Conservation (phyloP, 2,113 vertebrate genomes). For the Phainopepla nitens region DNA sequence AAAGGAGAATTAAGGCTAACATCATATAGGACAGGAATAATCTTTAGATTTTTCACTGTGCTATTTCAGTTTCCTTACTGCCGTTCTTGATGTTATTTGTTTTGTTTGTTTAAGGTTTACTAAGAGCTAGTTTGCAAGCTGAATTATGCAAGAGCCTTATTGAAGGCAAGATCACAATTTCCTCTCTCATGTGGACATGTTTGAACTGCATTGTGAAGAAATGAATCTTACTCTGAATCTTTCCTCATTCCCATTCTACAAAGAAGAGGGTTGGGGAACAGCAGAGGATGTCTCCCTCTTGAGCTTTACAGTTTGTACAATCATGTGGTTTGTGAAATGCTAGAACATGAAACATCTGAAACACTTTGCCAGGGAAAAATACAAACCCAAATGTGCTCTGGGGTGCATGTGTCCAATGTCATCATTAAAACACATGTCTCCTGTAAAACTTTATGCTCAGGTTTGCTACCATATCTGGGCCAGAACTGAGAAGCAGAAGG, state of each 20-base stretch:
- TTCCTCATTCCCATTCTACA: not conserved
- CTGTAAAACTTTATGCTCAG: not conserved
- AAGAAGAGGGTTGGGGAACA: not conserved
- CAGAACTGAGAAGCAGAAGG: not conserved
- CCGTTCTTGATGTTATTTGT: not conserved
- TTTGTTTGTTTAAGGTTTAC: not conserved
- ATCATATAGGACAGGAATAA: not conserved
- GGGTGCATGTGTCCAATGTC: not conserved
- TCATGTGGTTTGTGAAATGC: not conserved
- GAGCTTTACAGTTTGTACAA: not conserved
- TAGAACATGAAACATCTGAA: not conserved
- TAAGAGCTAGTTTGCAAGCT: not conserved
- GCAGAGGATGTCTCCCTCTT: not conserved
- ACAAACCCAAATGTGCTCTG: not conserved
- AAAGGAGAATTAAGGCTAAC: not conserved
- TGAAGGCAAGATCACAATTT: not conserved
- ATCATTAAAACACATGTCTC: rapidly evolving
- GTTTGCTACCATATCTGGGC: not conserved
- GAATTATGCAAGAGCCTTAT: not conserved
- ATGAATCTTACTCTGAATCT: not conserved
- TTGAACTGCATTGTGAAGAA: not conserved
- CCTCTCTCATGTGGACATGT: not conserved
- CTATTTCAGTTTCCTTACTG: not conserved
- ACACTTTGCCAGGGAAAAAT: not conserved
- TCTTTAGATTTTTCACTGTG: not conserved